Evolutionary conservation across 2,797 vertebrate genomes (phyloP).

Genomic region (Cynopterus sphinx): DNA sequence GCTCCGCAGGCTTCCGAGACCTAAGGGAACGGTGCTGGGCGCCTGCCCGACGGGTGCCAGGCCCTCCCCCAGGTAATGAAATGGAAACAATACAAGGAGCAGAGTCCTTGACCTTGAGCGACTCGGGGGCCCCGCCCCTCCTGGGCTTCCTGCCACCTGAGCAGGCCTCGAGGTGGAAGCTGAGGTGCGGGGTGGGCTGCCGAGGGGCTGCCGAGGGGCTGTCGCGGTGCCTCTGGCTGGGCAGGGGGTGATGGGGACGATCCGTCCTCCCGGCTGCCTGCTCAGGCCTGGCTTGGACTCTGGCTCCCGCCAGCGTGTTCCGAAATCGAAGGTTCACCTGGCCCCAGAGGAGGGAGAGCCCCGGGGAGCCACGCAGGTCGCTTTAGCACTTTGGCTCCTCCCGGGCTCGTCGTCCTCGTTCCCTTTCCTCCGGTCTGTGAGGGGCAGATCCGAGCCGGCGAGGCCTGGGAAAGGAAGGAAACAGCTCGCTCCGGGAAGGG

Average conservation of each 20-base stretch:
- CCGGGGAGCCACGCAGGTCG: fast-evolving
- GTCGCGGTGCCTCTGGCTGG: neutral
- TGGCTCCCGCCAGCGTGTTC: neutral
- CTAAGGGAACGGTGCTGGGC: neutral
- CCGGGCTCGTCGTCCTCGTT: fast-evolving
- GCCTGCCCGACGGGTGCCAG: neutral
- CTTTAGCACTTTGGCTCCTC: fast-evolving
- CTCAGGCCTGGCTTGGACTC: neutral
- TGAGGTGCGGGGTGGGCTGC: neutral
- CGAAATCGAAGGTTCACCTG: neutral
- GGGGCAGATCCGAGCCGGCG: neutral
- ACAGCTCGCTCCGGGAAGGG: conserved; percentile 45
- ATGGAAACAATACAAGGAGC: fast-evolving
- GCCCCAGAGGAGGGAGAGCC: neutral
- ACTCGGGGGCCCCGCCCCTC: too few species aligned
- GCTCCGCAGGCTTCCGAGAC: fast-evolving
- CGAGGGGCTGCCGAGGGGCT: fast-evolving
- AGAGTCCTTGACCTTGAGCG: neutral
- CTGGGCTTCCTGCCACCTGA: fast-evolving
- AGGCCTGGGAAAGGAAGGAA: neutral
- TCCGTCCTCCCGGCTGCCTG: too few species aligned
- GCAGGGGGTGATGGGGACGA: fast-evolving
- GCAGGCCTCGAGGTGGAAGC: fast-evolving
- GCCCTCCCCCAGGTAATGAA: neutral
- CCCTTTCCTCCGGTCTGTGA: neutral